A percentile compares a stretch with the other conserved stretches of the same genome.
These are phyloP conservation scores for Paradoxurus hermaphroditus DNA, from an alignment of 2,113 vertebrate genomes.

Conservation along the genomic window DNA sequence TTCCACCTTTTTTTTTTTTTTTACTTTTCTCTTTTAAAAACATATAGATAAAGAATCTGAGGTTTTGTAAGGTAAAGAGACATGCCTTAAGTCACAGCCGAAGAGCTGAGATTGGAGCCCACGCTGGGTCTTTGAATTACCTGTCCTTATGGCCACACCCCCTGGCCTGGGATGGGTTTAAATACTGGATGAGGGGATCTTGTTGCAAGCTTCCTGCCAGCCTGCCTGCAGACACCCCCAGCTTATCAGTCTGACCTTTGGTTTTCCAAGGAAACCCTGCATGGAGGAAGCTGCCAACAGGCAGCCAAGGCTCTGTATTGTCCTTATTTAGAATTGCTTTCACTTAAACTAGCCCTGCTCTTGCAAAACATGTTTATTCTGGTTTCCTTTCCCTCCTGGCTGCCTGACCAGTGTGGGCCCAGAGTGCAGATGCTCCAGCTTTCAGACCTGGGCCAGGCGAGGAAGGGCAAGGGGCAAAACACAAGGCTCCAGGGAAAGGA, in stretches of 20 bases:
- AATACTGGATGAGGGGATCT: neutral
- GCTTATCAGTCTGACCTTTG: constrained; percentile 64
- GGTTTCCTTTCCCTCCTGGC: constrained; percentile 70
- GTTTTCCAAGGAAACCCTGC: constrained; percentile 42
- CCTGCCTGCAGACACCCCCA: neutral
- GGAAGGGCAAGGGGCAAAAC: constrained; percentile 10
- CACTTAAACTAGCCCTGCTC: constrained; percentile 57
- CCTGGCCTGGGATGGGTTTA: neutral
- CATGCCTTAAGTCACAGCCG: neutral
- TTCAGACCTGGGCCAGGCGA: neutral
- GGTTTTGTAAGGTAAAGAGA: neutral
- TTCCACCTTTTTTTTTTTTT: neutral
- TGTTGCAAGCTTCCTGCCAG: neutral
- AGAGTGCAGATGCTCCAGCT: neutral
- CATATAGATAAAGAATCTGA: neutral
- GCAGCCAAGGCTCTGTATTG: constrained; percentile 44
- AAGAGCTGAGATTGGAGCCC: neutral
- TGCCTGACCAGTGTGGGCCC: constrained; percentile 42
- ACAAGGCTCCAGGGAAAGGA: neutral
- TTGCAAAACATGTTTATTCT: constrained; percentile 78
- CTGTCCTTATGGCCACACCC: neutral
- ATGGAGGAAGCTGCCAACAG: constrained; percentile 41
- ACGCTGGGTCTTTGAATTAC: neutral
- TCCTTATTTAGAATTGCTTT: constrained; percentile 77
- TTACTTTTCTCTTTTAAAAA: neutral